Percentiles rank a stretch among this genome's conserved stretches.
Conservation (phyloP, 2,888 invertebrate species). For the Tetranychus truncatus region DNA sequence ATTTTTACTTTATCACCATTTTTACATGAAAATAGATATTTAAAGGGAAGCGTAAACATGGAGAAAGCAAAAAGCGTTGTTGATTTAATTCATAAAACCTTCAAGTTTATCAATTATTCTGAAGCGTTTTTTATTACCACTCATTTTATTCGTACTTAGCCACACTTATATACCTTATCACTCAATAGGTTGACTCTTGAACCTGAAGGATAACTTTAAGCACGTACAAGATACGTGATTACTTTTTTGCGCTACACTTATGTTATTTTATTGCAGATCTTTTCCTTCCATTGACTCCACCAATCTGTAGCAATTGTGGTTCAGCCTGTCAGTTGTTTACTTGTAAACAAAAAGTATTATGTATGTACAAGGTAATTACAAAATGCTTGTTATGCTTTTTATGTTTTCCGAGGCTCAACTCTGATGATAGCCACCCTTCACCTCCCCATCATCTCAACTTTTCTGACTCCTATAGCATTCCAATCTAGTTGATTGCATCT, state of each 20-base stretch:
- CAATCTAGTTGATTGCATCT: neutral
- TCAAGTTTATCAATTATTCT: neutral
- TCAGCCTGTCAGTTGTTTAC: too few species aligned
- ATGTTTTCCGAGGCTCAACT: neutral
- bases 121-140: neutral
- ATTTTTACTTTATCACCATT: too few species aligned
- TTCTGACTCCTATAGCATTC: neutral
- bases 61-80: too few species aligned
- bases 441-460: neutral
- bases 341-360: neutral
- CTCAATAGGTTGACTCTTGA: neutral
- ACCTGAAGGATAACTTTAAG: neutral
- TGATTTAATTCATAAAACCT: too few species aligned
- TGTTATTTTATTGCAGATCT: too few species aligned
- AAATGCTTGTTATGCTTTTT: neutral
- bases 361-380: slow-evolving; percentile 1
- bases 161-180: neutral
- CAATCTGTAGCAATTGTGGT: neutral
- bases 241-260: neutral
- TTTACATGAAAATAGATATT: too few species aligned
- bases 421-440: neutral
- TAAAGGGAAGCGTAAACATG: too few species aligned
- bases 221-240: neutral
- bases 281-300: neutral
- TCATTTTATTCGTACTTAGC: neutral